These are phyloP conservation scores for Varanus komodoensis DNA, from an alignment of 2,113 vertebrate genomes.

Conservation along the genomic window DNA sequence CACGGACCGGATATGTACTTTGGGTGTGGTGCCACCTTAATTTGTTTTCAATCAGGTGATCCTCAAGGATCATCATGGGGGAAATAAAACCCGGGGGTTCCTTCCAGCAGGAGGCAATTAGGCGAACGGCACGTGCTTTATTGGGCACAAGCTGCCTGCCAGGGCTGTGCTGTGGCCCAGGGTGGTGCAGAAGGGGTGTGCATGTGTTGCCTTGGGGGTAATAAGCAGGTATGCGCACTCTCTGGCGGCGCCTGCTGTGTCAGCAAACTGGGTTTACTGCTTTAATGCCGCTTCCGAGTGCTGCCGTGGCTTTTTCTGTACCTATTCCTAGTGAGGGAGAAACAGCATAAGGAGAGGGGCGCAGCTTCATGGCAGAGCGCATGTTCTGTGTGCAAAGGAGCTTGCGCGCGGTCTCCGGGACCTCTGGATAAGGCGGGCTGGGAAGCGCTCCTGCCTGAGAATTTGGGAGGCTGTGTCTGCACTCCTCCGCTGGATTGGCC, in stretches of 20 bases:
- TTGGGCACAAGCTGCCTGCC: background rate
- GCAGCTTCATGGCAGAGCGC: no score
- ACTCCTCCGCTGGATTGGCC: no score
- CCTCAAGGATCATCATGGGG: constrained; percentile 52
- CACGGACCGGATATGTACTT: constrained; percentile 49
- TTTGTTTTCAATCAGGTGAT: constrained; percentile 61
- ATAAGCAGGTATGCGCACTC: background rate
- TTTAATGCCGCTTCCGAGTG: background rate
- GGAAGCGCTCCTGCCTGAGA: no score
- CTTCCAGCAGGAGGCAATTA: background rate
- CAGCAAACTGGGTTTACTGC: background rate
- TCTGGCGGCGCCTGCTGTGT: background rate
- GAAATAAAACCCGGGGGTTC: background rate
- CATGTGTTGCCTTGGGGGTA: background rate
- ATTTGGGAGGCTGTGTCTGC: no score
- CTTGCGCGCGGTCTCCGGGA: no score
- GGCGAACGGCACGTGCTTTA: background rate
- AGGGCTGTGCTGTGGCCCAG: background rate
- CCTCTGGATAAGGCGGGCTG: background rate
- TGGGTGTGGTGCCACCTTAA: constrained; percentile 38
- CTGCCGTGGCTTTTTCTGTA: background rate
- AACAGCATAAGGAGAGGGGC: background rate
- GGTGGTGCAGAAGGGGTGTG: background rate
- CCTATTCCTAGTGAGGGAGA: background rate
- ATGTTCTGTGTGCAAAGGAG: no score